Conservation (phyloP, 2,797 vertebrate genomes). For the Tangara arthus region DNA sequence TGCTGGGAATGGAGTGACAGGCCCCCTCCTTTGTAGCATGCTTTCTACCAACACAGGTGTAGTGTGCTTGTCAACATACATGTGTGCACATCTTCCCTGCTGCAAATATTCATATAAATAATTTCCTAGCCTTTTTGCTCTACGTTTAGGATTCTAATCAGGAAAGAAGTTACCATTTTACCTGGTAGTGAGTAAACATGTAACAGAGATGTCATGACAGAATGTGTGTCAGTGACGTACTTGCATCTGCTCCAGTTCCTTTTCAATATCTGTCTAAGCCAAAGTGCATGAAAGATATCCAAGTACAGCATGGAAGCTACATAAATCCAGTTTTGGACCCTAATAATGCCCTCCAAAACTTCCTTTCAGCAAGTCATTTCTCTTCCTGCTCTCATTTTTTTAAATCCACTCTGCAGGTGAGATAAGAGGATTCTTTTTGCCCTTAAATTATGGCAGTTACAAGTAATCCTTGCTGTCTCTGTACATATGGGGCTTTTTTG, state of each 20-base stretch:
- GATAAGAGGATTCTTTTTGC: conserved; percentile 30
- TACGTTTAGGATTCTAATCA: not conserved
- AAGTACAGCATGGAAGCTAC: not conserved
- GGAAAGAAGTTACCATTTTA: not conserved
- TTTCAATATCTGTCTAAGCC: not conserved
- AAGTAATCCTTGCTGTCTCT: conserved; percentile 30
- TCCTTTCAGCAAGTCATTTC: conserved; percentile 9
- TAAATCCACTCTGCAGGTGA: conserved; percentile 23
- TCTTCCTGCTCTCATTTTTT: conserved; percentile 21
- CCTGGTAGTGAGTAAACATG: not conserved
- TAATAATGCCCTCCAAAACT: not conserved
- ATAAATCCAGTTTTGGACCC: not conserved
- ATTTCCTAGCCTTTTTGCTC: not conserved
- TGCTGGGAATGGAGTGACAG: not conserved
- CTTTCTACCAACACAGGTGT: not conserved
- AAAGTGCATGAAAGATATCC: not conserved
- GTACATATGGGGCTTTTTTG: not conserved
- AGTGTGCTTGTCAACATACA: no score
- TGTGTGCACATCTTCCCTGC: accelerated
- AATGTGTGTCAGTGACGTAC: not conserved
- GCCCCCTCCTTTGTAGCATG: not conserved
- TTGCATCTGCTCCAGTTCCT: not conserved
- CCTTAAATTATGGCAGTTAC: conserved; percentile 29
- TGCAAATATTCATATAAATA: not conserved
- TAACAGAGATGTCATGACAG: not conserved